A percentile compares a stretch with the other conserved stretches of the same genome.
These are phyloP conservation scores for Merodon equestris DNA, from an alignment of 2,888 invertebrate genomes.

Conservation along the genomic window DNA sequence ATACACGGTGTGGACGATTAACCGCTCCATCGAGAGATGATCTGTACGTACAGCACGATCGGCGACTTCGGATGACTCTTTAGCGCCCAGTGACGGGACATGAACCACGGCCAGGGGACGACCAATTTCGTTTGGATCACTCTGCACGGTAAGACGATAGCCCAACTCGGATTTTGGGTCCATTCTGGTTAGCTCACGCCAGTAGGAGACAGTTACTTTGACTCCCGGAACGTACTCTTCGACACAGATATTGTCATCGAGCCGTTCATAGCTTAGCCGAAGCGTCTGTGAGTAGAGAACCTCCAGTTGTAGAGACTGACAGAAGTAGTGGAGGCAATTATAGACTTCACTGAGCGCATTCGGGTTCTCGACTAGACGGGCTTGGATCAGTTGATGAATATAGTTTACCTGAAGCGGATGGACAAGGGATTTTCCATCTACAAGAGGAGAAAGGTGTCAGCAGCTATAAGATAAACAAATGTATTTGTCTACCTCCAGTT, in stretches of 20 bases:
- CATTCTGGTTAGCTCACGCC: slow-evolving; percentile 83
- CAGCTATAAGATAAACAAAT: not conserved
- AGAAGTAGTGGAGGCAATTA: slow-evolving; percentile 93
- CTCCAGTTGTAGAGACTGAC: slow-evolving; percentile 96
- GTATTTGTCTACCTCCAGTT: slow-evolving; percentile 85
- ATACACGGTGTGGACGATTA: slow-evolving; percentile 96
- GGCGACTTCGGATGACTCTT: slow-evolving; percentile 82
- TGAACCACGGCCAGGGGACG: slow-evolving; percentile 87
- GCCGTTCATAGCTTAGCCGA: slow-evolving; percentile 90
- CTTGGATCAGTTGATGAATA: slow-evolving; percentile 96
- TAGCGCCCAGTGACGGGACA: slow-evolving; percentile 80
- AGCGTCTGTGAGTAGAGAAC: slow-evolving; percentile 93
- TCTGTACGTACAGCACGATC: slow-evolving; percentile 91
- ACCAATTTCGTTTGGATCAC: slow-evolving; percentile 89
- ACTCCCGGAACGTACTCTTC: slow-evolving; percentile 95
- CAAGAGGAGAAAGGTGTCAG: not conserved
- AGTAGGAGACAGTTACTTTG: slow-evolving; percentile 95
- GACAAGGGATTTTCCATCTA: slow-evolving; percentile 96
- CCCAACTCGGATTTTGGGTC: slow-evolving; percentile 92
- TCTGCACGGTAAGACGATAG: slow-evolving; percentile 92
- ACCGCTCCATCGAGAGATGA: slow-evolving; percentile 95
- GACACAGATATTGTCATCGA: slow-evolving; percentile 92
- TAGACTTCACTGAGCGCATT: slow-evolving; percentile 90
- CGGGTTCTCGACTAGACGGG: slow-evolving; percentile 86
- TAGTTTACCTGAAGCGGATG: slow-evolving; percentile 96